Base-by-base conservation (phyloP, 2,113 vertebrate genomes). In the Datnioides undecimradiatus region DNA sequence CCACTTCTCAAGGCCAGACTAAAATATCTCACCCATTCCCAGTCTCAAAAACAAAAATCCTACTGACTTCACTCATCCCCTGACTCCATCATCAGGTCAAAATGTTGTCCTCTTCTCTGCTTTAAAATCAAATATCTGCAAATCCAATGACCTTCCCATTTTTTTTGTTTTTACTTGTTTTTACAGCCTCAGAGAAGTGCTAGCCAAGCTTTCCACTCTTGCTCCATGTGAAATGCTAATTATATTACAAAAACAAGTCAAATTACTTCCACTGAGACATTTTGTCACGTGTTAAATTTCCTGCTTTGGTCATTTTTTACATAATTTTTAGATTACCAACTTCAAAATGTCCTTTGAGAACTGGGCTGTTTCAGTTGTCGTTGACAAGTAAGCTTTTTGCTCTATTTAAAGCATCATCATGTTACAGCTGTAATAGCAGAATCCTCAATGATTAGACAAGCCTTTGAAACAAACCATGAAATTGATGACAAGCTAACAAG, bases 401-500 rank as follows among this genome's bases (percentile, higher is more conserved):
- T 80, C 68, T 43, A 70, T 80, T 82, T 66, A 75, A 75, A 84
- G 54, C 31, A 19, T 77, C 63, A 36, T 38, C 13, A 3, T 31
- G 68, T 79, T 79, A 46, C 65, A 68, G 41, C 60, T 79, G 65
- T 58, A 36, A 48, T 29, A 80, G 54, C 48, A 76, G 71, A 78
- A 76, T 75, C 48, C 38, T 78, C 0, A 29, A 5, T 65, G 68
- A 88, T 84, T 54, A 69, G 70, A 88, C 69, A 60, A 77, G 74
- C 65, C 69, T 64, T 75, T 64, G 46, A 74, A 84, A 77, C 73
- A 75, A 85, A 75, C 64, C 72, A 38, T 87, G 78, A 89, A 87
- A 91, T 85, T 85, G 79, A 92, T 88, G 82, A 87, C 72, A 76
- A 79, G 85, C 83, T 54, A 79, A 86, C 68, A 73, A 78, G 72